A percentile compares a stretch with the other conserved stretches of the same genome.
Evolutionary conservation across 1,140 invertebrate genomes (phyloP).

Genomic region (Drosophila albomicans): DNA sequence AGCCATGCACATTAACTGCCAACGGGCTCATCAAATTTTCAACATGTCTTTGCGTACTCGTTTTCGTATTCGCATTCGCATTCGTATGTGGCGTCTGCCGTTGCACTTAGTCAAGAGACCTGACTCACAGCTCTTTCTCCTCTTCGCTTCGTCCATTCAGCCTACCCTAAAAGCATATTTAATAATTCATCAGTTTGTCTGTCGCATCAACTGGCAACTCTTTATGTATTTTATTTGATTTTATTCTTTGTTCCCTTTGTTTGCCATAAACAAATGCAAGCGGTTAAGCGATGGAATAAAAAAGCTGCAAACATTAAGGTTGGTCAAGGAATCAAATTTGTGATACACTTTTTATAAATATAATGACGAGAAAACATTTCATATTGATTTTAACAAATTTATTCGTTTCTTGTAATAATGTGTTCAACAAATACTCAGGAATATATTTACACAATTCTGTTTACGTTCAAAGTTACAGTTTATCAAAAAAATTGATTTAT

Average conservation of each 20-base stretch:
- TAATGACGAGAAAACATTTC: too few species aligned
- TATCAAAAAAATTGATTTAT: slow-evolving; percentile 3
- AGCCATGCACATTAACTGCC: slow-evolving; percentile 74
- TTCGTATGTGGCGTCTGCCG: slow-evolving; percentile 34
- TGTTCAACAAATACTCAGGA: too few species aligned
- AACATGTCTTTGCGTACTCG: slow-evolving; percentile 59
- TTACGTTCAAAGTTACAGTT: neutral
- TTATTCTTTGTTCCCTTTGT: slow-evolving; percentile 22
- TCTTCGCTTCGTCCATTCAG: slow-evolving; percentile 23
- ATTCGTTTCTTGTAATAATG: too few species aligned
- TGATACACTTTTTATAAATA: neutral
- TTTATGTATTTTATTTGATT: slow-evolving; percentile 64
- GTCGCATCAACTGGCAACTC: slow-evolving; percentile 62
- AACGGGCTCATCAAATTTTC: slow-evolving; percentile 73
- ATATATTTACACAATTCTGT: too few species aligned
- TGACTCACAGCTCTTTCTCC: neutral
- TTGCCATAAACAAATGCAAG: slow-evolving; percentile 26
- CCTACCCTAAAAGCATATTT: slow-evolving; percentile 74
- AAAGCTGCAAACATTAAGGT: neutral
- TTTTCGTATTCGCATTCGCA: slow-evolving; percentile 25
- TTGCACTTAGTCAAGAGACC: slow-evolving; percentile 57
- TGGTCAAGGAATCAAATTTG: neutral
- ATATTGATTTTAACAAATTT: too few species aligned
- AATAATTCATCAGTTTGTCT: slow-evolving; percentile 70
- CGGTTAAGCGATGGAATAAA: slow-evolving; percentile 18